These are phyloP conservation scores for Epistrophe eligans DNA, from an alignment of 2,888 invertebrate genomes.

Conservation along the genomic window DNA sequence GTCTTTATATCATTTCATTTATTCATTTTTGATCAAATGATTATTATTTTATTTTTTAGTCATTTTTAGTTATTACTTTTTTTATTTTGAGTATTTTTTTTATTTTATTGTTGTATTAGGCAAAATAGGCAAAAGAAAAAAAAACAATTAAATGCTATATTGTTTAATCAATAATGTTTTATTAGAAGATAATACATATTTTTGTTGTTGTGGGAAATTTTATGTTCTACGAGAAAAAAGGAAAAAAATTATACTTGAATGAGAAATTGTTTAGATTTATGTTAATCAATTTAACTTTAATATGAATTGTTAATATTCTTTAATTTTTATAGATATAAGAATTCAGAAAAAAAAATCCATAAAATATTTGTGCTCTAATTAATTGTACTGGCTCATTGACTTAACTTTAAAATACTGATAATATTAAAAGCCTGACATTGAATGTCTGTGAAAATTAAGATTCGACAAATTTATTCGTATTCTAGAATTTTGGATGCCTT, in stretches of 20 bases:
- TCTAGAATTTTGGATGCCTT: not conserved
- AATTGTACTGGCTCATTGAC: conserved; percentile 19
- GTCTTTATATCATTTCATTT: conserved; percentile 6
- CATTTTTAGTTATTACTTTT: not conserved
- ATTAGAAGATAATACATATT: not conserved
- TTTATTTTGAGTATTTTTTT: not conserved
- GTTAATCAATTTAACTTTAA: not conserved
- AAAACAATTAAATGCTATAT: not conserved
- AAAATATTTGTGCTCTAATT: not conserved
- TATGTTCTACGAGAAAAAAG: not conserved
- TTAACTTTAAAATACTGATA: not conserved
- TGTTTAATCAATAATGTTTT: not conserved
- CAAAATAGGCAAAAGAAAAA: conserved; percentile 1
- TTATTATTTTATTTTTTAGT: conserved; percentile 9
- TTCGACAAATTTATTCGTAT: not conserved
- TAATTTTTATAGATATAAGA: conserved; percentile 9
- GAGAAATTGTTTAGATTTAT: conserved; percentile 1
- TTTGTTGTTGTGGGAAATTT: not conserved
- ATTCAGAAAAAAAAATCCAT: not conserved
- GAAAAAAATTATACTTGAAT: not conserved
- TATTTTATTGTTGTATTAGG: not conserved
- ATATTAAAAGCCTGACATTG: too few species aligned
- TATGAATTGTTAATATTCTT: conserved; percentile 12
- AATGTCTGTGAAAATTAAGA: not conserved
- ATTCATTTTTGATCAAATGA: not conserved